phyloP scores from a whole-genome alignment of 1,140 invertebrate species.

The Temnothorax curvispinosus region DNA sequence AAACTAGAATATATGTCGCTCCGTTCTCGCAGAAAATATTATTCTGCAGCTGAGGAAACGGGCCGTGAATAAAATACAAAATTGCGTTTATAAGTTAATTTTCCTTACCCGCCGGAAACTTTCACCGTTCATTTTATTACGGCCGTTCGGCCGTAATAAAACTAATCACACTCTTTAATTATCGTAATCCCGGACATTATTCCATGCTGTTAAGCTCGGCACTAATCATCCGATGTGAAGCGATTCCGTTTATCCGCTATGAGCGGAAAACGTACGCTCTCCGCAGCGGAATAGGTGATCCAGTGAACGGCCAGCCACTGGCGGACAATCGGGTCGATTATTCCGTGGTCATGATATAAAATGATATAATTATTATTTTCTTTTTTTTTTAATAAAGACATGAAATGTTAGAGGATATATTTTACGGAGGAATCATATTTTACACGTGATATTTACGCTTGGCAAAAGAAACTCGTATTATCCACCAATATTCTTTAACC shows the following conservation, averaged over 20 bases:
- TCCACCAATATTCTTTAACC: conserved; percentile 14
- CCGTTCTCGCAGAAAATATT: conserved; percentile 6
- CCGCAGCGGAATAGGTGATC: background rate
- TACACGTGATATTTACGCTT: background rate
- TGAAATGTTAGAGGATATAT: background rate
- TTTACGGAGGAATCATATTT: background rate
- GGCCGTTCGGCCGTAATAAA: conserved; percentile 38
- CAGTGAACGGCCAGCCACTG: background rate
- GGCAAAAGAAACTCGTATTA: background rate
- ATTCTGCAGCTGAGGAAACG: background rate
- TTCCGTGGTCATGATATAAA: background rate
- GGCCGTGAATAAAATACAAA: conserved; percentile 23
- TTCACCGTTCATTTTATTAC: conserved; percentile 47
- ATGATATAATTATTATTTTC: conserved; percentile 9
- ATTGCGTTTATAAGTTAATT: conserved; percentile 52
- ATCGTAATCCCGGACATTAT: conserved; percentile 57
- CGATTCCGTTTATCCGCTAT: conserved; percentile 55
- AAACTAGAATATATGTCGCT: background rate
- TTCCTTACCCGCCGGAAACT: conserved; percentile 15
- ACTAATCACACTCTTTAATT: conserved; percentile 59
- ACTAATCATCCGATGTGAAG: conserved; percentile 69
- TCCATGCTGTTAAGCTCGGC: conserved; percentile 63
- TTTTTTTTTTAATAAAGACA: background rate
- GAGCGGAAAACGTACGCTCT: conserved; percentile 63
- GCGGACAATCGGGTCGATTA: background rate